These are phyloP conservation scores for Catharus ustulatus DNA, from an alignment of 2,797 vertebrate genomes.

Conservation along the genomic window DNA sequence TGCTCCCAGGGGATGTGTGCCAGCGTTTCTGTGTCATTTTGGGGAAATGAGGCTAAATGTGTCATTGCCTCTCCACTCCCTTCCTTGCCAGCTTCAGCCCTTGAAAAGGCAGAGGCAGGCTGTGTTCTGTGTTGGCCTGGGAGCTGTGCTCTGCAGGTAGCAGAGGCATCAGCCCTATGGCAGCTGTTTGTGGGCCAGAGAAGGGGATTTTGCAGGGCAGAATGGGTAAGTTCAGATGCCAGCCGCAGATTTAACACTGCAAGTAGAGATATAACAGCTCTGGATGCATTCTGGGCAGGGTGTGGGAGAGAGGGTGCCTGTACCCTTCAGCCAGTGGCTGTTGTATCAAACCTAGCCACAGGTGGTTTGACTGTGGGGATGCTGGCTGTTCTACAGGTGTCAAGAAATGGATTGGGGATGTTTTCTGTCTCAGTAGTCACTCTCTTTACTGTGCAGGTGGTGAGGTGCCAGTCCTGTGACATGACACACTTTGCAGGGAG, in stretches of 20 bases:
- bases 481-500: neutral
- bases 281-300: neutral
- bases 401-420: neutral
- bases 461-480: neutral
- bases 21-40: neutral
- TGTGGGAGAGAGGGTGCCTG: neutral
- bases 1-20: slow-evolving; percentile 30
- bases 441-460: neutral
- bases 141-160: neutral
- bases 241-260: neutral
- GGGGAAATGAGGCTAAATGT: slow-evolving; percentile 14
- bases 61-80: neutral
- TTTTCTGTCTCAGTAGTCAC: neutral
- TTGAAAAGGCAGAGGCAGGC: neutral
- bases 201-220: neutral
- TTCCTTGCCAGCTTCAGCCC: slow-evolving; percentile 11
- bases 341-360: neutral
- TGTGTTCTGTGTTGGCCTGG: neutral
- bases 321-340: neutral
- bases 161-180: neutral
- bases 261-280: neutral
- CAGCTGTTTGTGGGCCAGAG: neutral
- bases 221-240: neutral
- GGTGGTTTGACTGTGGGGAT: neutral
- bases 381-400: neutral